These are phyloP conservation scores for Aythya baeri DNA, from an alignment of 2,113 vertebrate species.

Conservation along the genomic window DNA sequence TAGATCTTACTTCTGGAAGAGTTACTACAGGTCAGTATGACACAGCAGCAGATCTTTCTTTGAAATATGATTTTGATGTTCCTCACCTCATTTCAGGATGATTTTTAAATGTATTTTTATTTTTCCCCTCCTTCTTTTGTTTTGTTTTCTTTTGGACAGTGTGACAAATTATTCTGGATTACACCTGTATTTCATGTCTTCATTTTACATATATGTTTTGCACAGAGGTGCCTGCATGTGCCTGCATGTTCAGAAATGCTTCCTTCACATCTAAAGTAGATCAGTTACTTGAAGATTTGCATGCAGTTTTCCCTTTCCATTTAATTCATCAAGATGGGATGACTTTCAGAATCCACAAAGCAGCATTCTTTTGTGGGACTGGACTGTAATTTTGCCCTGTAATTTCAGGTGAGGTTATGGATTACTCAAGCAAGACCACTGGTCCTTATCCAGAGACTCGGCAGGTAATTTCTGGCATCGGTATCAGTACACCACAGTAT, in stretches of 20 bases:
- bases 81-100: constrained; percentile 82
- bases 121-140: constrained; percentile 71
- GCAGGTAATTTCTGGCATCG: constrained; percentile 82
- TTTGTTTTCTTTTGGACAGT: constrained; percentile 76
- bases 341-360: constrained; percentile 70
- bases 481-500: constrained; percentile 84
- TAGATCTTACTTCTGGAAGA: constrained; percentile 95
- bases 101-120: constrained; percentile 58
- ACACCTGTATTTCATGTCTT: constrained; percentile 72
- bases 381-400: constrained; percentile 89
- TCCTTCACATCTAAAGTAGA: constrained; percentile 86
- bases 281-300: constrained; percentile 84
- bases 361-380: constrained; percentile 76
- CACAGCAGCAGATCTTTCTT: constrained; percentile 83
- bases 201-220: constrained; percentile 78
- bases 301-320: constrained; percentile 80
- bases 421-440: constrained; percentile 95
- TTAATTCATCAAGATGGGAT: constrained; percentile 81
- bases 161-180: constrained; percentile 73
- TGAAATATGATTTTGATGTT: constrained; percentile 86
- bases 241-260: constrained; percentile 92
- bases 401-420: constrained; percentile 97
- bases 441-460: constrained; percentile 84
- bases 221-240: constrained; percentile 91
- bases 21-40: constrained; percentile 91